Conservation (phyloP, 2,797 vertebrate species). For the Pangasius sanitwongsei region DNA sequence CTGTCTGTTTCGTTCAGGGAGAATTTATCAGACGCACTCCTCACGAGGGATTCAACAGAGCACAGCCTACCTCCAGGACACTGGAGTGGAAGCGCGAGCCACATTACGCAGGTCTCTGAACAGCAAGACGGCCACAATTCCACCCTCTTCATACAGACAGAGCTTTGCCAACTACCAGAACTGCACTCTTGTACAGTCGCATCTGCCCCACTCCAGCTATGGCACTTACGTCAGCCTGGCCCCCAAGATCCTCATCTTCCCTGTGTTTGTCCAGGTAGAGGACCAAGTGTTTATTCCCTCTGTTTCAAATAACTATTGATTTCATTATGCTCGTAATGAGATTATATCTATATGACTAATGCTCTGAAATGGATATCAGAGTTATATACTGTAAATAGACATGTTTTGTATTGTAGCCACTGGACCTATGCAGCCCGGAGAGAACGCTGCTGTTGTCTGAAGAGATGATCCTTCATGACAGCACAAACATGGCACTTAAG, state of each 20-base stretch:
- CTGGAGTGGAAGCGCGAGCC: slow-evolving; percentile 71
- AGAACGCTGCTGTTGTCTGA: slow-evolving; percentile 86
- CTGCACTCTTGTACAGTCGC: slow-evolving; percentile 85
- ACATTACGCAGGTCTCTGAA: slow-evolving; percentile 67
- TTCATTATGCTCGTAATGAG: not conserved
- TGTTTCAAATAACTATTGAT: not conserved
- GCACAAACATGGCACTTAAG: slow-evolving; percentile 78
- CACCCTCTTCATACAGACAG: slow-evolving; percentile 72
- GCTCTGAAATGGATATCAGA: not conserved
- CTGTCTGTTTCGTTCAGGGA: slow-evolving; percentile 58
- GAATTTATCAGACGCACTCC: slow-evolving; percentile 75
- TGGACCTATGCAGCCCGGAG: slow-evolving; percentile 87
- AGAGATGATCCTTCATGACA: slow-evolving; percentile 86
- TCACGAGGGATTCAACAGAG: slow-evolving; percentile 63
- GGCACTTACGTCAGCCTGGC: slow-evolving; percentile 81
- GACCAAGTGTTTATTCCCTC: not conserved
- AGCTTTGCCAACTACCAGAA: slow-evolving; percentile 85
- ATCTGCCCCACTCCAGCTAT: slow-evolving; percentile 77
- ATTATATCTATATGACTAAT: not conserved
- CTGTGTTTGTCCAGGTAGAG: slow-evolving; percentile 85
- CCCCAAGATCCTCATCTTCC: slow-evolving; percentile 90
- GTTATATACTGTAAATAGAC: not conserved
- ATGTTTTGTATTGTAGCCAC: slow-evolving; percentile 72
- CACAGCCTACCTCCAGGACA: slow-evolving; percentile 55
- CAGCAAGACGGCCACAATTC: slow-evolving; percentile 61